A percentile compares a stretch with the other conserved stretches of the same genome.
phyloP scores from a whole-genome alignment of 2,888 invertebrate species.

The Thymelicus acteon region DNA sequence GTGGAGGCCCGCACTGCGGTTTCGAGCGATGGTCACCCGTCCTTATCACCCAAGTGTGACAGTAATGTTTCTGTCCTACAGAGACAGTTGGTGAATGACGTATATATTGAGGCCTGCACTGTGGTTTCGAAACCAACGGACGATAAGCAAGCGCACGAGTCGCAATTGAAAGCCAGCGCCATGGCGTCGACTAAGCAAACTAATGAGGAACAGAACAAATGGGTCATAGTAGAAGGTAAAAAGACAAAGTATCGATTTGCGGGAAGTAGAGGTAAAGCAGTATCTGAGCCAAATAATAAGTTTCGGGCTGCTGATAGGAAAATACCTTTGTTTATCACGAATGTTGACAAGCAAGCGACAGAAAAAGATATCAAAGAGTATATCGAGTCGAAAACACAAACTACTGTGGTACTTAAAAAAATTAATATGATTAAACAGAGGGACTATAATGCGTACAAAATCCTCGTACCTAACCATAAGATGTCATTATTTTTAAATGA shows the following conservation, averaged over 20 bases:
- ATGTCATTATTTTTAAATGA: constrained; percentile 27
- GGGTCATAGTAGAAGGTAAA: not conserved
- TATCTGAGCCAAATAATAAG: constrained; percentile 13
- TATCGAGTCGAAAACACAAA: constrained; percentile 25
- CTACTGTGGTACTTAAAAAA: constrained; percentile 22
- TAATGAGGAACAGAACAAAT: constrained; percentile 9
- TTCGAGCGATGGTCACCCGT: not conserved
- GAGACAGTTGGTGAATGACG: too few relatives aligned
- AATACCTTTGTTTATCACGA: constrained; percentile 34
- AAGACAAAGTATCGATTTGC: not conserved
- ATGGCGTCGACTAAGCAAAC: not conserved
- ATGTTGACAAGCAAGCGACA: constrained; percentile 22
- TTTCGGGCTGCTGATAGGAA: constrained; percentile 28
- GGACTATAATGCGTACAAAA: constrained; percentile 40
- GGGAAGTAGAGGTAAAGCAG: constrained; percentile 20
- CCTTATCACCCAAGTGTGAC: not conserved
- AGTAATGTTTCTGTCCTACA: too few relatives aligned
- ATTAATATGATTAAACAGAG: constrained; percentile 22
- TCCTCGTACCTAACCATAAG: constrained; percentile 37
- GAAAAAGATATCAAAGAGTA: constrained; percentile 34
- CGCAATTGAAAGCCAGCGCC: too few relatives aligned
- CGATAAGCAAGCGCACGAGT: not conserved
- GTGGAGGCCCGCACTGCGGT: not conserved
- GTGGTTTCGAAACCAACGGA: constrained; percentile 3
- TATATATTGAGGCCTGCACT: not conserved